phyloP scores from a whole-genome alignment of 2,113 vertebrate genomes.

The Pardalotus punctatus region DNA sequence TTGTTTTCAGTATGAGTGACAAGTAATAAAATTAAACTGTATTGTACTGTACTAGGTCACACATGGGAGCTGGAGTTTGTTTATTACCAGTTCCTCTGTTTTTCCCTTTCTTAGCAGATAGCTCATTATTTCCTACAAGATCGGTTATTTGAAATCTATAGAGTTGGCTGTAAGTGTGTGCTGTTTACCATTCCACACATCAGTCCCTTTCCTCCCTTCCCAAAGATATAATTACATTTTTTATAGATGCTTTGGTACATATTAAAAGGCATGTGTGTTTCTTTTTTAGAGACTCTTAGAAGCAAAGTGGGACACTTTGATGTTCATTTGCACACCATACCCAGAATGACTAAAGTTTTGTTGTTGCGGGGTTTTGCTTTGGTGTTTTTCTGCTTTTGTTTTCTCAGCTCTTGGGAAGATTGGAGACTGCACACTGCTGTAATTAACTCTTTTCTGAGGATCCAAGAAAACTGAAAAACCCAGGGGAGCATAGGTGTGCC shows the following conservation, averaged over 20 bases:
- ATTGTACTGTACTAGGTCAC: slow-evolving; percentile 58
- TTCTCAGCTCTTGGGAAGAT: not conserved
- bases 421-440: not conserved
- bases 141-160: slow-evolving; percentile 59
- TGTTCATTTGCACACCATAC: slow-evolving; percentile 24
- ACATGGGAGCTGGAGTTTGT: slow-evolving; percentile 42
- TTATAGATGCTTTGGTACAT: not conserved
- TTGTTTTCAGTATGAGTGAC: slow-evolving; percentile 57
- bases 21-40: slow-evolving; percentile 69
- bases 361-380: not conserved
- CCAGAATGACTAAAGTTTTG: not conserved
- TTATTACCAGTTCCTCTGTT: slow-evolving; percentile 51
- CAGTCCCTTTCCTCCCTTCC: not conserved
- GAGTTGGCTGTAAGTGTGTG: slow-evolving; percentile 28
- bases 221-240: slow-evolving; percentile 58
- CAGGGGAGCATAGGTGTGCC: not conserved
- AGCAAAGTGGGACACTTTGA: not conserved
- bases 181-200: slow-evolving; percentile 40
- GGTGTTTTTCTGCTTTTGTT: not conserved
- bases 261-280: not conserved
- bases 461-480: not conserved
- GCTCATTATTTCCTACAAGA: slow-evolving; percentile 70
- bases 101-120: slow-evolving; percentile 58
- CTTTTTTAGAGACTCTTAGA: not conserved
- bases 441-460: not conserved